Conservation (phyloP, 2,888 invertebrate species). For the Sabatieria punctata region DNA sequence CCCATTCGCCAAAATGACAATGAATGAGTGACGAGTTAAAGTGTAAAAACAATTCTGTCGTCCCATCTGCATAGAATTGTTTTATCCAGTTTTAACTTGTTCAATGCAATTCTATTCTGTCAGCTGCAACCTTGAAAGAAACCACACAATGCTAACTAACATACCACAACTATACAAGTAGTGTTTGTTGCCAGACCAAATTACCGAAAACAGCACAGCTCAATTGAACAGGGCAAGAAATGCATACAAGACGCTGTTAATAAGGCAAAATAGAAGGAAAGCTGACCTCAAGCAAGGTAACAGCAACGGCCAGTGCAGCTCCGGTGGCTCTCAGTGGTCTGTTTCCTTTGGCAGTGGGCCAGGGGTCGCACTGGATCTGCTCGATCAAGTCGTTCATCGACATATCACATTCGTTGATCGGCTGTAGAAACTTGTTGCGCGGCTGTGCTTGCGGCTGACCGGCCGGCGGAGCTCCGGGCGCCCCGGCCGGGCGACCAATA, state of each 20-base stretch:
- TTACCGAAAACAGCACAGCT: too few species aligned
- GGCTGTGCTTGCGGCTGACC: conserved; percentile 12
- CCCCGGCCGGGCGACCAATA: conserved; percentile 17
- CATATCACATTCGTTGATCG: conserved; percentile 57
- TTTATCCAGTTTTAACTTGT: too few species aligned
- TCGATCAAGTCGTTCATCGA: conserved; percentile 80
- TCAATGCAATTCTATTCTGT: too few species aligned
- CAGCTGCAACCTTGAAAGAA: too few species aligned
- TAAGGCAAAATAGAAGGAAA: too few species aligned
- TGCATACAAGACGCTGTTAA: not conserved
- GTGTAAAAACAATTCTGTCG: too few species aligned
- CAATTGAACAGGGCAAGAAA: not conserved
- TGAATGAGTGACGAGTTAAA: too few species aligned
- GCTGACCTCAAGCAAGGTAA: conserved; percentile 71
- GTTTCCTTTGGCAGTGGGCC: conserved; percentile 89
- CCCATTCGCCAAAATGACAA: too few species aligned
- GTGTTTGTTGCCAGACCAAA: too few species aligned
- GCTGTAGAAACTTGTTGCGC: conserved; percentile 29
- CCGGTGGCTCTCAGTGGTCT: conserved; percentile 83
- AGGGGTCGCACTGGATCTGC: conserved; percentile 68
- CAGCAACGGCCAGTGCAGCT: conserved; percentile 86
- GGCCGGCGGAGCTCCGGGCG: conserved; percentile 6
- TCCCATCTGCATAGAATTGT: too few species aligned
- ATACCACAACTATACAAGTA: too few species aligned
- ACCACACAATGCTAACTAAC: too few species aligned